These are phyloP conservation scores for Semotilus atromaculatus DNA, from an alignment of 2,797 vertebrate species.

Conservation along the genomic window DNA sequence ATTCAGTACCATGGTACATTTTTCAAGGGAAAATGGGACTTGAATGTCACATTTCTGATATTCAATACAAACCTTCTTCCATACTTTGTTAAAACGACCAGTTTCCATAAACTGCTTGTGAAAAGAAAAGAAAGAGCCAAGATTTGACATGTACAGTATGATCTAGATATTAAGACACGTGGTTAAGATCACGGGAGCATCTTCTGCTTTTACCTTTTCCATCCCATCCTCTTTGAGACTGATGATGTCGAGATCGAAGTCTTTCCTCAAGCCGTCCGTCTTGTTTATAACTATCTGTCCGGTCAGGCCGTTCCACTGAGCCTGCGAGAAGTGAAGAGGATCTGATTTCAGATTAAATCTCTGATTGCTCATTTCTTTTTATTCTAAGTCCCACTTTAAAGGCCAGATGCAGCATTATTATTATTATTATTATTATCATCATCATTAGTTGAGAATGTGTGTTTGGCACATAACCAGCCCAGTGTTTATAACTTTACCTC, in stretches of 20 bases:
- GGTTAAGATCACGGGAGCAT: background rate
- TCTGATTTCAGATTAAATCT: background rate
- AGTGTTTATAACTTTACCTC: background rate
- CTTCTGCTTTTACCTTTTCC: constrained; percentile 86
- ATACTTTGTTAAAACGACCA: constrained; percentile 92
- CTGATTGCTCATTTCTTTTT: background rate
- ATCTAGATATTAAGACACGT: background rate
- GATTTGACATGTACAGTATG: constrained; percentile 66
- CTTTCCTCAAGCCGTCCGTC: constrained; percentile 92
- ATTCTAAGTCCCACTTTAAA: background rate
- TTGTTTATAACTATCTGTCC: constrained; percentile 95
- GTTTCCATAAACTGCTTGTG: constrained; percentile 85
- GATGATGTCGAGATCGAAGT: constrained; percentile 98
- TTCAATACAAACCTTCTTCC: constrained; percentile 95
- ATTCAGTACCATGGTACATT: background rate
- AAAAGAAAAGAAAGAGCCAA: constrained; percentile 71
- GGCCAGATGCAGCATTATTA: background rate
- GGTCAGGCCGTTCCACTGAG: constrained; percentile 93
- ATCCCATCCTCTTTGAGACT: constrained; percentile 96
- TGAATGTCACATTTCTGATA: constrained; percentile 30
- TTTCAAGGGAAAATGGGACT: background rate
- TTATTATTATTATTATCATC: background rate
- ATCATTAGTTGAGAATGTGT: constrained; percentile 5
- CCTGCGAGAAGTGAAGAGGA: constrained; percentile 71
- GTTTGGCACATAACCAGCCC: background rate